A percentile compares a stretch with the other conserved stretches of the same genome.
Conservation (phyloP, 2,113 vertebrate genomes). For the Nanorana parkeri region DNA sequence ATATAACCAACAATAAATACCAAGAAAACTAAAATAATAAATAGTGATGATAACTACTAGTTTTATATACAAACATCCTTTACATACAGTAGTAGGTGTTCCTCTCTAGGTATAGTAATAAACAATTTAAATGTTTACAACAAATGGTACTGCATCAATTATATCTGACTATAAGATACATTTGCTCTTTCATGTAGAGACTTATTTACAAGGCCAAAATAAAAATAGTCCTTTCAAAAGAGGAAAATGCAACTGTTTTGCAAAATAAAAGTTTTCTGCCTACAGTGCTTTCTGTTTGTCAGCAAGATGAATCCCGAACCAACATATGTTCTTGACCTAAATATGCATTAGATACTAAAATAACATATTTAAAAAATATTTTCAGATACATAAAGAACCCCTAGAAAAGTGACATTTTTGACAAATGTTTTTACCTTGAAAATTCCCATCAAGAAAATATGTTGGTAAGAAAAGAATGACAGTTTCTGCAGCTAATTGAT, state of each 20-base stretch:
- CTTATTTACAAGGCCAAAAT: slow-evolving; percentile 36
- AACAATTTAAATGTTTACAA: neutral
- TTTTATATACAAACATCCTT: neutral
- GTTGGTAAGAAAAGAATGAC: slow-evolving; percentile 57
- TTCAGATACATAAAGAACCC: slow-evolving; percentile 52
- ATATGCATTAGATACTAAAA: slow-evolving; percentile 61
- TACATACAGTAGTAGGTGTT: neutral
- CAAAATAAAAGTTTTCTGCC: slow-evolving; percentile 58
- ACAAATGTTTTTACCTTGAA: slow-evolving; percentile 56
- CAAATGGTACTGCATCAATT: slow-evolving; percentile 3
- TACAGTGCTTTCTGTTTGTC: slow-evolving; percentile 49
- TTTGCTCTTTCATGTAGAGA: slow-evolving; percentile 38
- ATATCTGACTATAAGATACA: slow-evolving; percentile 26
- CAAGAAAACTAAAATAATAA: no score
- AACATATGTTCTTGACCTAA: slow-evolving; percentile 59
- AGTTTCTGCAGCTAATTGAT: slow-evolving; percentile 68
- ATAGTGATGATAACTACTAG: neutral
- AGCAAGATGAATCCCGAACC: slow-evolving; percentile 58
- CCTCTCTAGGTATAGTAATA: neutral
- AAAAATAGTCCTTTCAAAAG: slow-evolving; percentile 23
- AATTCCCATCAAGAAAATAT: slow-evolving; percentile 59
- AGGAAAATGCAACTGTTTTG: slow-evolving; percentile 32
- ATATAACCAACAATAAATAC: no score
- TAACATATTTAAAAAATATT: slow-evolving; percentile 62
- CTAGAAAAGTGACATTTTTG: slow-evolving; percentile 59